Percentiles rank a stretch among this genome's conserved stretches.
These are phyloP conservation scores for Cephus sareptanus DNA, from an alignment of 2,888 invertebrate genomes.

Conservation along the genomic window DNA sequence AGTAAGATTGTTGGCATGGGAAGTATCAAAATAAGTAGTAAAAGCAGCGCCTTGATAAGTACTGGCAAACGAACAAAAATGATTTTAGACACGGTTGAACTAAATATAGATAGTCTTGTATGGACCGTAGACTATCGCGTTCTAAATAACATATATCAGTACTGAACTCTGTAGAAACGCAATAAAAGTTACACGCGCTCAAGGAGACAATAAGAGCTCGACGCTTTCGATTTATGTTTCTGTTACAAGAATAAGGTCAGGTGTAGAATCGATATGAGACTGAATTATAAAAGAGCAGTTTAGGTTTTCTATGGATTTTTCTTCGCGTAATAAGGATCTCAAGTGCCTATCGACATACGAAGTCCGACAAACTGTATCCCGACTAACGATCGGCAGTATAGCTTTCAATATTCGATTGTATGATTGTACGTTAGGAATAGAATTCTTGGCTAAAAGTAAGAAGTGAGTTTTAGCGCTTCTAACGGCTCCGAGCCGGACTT, in stretches of 20 bases:
- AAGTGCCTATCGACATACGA: not conserved
- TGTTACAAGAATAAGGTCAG: conserved; percentile 19
- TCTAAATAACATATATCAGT: not conserved
- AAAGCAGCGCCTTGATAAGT: not conserved
- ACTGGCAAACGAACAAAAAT: not conserved
- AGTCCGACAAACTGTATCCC: not conserved
- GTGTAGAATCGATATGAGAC: conserved; percentile 25
- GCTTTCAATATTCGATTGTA: not conserved
- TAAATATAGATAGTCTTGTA: not conserved
- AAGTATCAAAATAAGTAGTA: not conserved
- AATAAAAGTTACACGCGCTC: not conserved
- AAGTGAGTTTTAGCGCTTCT: not conserved
- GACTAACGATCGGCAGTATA: not conserved
- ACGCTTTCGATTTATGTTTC: not conserved
- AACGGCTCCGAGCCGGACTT: not conserved
- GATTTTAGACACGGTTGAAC: not conserved
- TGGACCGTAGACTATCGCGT: not conserved
- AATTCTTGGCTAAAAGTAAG: not conserved
- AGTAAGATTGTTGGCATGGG: not conserved
- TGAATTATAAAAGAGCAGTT: conserved; percentile 27
- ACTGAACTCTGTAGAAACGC: not conserved
- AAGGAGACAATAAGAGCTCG: not conserved
- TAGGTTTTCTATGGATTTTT: not conserved
- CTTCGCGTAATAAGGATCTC: not conserved
- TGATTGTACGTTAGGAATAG: not conserved